Evolutionary conservation across 1,140 invertebrate genomes (phyloP).

Genomic region (Laupala kohalensis): DNA sequence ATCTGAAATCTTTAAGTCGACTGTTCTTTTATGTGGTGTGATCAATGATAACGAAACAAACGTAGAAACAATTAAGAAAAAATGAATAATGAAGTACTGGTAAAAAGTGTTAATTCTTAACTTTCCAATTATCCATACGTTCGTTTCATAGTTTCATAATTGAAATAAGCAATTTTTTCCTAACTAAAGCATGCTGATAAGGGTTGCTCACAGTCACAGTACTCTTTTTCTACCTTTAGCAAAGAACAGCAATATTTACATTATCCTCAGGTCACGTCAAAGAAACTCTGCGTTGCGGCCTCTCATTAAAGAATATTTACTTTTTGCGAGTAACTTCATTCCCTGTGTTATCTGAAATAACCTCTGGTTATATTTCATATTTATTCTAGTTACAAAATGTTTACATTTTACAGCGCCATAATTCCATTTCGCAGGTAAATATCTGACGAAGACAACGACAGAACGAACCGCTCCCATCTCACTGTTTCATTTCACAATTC

Average conservation of each 20-base stretch:
- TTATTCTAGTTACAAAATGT: background rate
- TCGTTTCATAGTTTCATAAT: too few relatives aligned
- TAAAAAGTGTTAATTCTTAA: too few relatives aligned
- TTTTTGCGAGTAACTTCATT: background rate
- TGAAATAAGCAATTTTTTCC: too few relatives aligned
- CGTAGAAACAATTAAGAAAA: too few relatives aligned
- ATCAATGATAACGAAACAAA: too few relatives aligned
- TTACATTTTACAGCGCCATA: background rate
- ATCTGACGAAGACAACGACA: background rate
- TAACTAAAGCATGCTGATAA: too few relatives aligned
- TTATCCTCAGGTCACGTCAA: background rate
- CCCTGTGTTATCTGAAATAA: background rate
- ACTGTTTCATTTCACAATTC: background rate
- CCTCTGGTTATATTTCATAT: background rate
- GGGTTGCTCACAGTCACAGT: too few relatives aligned
- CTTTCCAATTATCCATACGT: too few relatives aligned
- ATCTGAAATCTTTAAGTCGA: too few relatives aligned
- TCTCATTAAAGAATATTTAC: background rate
- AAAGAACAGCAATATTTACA: background rate
- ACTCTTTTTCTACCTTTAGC: background rate
- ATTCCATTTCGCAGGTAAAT: background rate
- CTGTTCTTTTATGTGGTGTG: too few relatives aligned
- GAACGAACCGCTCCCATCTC: background rate
- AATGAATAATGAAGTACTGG: too few relatives aligned
- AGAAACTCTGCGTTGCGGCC: background rate